phyloP scores from a whole-genome alignment of 2,113 vertebrate species.

The Ciconia boyciana region DNA sequence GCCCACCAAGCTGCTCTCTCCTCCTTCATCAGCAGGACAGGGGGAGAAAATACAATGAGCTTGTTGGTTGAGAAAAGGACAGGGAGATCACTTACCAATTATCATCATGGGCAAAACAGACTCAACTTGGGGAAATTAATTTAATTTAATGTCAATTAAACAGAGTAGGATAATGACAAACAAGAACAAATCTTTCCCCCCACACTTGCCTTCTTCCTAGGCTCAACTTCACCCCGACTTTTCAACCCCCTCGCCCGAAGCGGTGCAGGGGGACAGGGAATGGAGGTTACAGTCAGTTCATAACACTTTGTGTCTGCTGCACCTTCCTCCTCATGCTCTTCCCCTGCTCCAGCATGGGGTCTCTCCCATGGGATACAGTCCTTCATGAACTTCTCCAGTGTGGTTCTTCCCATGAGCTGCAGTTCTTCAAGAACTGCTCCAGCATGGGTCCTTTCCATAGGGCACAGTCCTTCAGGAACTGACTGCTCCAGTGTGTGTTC shows the following conservation, averaged over 20 bases:
- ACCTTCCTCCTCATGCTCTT: neutral
- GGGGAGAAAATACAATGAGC: accelerated
- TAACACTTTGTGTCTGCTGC: neutral
- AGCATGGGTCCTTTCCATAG: neutral
- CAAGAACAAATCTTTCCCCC: neutral
- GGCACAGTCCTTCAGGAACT: neutral
- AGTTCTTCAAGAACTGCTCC: neutral
- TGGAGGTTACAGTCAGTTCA: too few species aligned
- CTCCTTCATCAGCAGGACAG: neutral
- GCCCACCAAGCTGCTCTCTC: neutral
- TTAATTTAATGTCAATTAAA: neutral
- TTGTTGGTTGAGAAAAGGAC: neutral
- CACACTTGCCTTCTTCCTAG: neutral
- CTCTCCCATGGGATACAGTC: neutral
- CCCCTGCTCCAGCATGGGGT: neutral
- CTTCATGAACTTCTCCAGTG: neutral
- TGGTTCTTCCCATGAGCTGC: neutral
- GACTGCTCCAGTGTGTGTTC: neutral
- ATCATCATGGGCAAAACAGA: neutral
- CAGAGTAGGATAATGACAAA: neutral
- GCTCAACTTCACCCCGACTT: neutral
- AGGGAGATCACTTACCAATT: neutral
- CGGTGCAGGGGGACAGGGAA: neutral
- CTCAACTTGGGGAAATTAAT: neutral
- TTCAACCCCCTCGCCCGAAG: neutral